Evolutionary conservation across 2,888 invertebrate species (phyloP), one percentile per base, ranked within the genome.

Genomic region (Hecatera dysodea): DNA sequence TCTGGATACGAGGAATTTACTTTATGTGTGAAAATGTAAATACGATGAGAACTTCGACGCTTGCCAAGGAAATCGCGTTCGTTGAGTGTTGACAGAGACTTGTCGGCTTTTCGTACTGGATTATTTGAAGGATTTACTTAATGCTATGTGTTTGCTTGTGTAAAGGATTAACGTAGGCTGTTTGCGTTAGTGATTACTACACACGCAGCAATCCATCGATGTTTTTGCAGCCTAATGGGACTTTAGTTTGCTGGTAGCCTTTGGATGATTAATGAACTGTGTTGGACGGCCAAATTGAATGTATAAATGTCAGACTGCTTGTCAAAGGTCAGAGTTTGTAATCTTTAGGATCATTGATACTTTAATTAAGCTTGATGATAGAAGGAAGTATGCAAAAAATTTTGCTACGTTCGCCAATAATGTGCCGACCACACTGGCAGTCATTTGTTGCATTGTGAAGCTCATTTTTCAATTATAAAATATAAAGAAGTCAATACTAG

Each of bases 21-120:
- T 94, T 93, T 92, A 93, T 93, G 92, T 94, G 93, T 93, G 93
- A 93, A 95, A 94, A 95, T 95, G 95, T 94, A 94, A 95, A 95
- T 95, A 95, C 90, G 90, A 87, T 85, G 87, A 85, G 90, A 93
- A 94, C 91, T 94, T 94, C 90, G 85, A 88, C 86, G 90, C 91
- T 90, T 90, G 89, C 90, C 83, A 90, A 93, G 93, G 91, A 93
- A 95, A 94, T 94, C 93, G 90, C 92, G 91, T 92, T 90, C 88
- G 88, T 89, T 85, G 90, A 92, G 92, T 94, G 95, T 95, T 94
- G 94, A 93, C 94, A 91, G 91, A 92, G 92, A 92, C 93, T 91
- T 91, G 92, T 90, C 92, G 92, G 92, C 92, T 93, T 93, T 91
- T 89, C 90, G 87, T 90, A 93, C 90, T 93, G 91, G 94, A 94